These are phyloP conservation scores for Habroteleia sp. DNA, from an alignment of 2,888 invertebrate species.

Conservation along the genomic window DNA sequence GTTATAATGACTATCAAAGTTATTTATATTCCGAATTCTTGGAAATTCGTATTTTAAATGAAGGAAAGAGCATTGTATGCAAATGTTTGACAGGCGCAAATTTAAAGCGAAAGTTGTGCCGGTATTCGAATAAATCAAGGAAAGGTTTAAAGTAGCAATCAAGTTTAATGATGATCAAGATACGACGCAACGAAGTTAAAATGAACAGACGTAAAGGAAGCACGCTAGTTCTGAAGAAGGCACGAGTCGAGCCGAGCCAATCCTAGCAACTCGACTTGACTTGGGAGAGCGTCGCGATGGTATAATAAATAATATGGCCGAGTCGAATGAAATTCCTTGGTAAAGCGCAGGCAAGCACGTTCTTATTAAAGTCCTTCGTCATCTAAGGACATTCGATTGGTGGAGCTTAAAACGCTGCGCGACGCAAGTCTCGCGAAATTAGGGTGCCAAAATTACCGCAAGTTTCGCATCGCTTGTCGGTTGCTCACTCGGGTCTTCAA, in stretches of 20 bases:
- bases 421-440: slow-evolving; percentile 18
- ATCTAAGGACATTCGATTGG: slow-evolving; percentile 34
- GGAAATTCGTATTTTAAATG: slow-evolving; percentile 26
- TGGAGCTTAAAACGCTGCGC: slow-evolving; percentile 1
- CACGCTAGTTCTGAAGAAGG: slow-evolving; percentile 31
- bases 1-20: slow-evolving; percentile 15
- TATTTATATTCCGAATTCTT: slow-evolving; percentile 32
- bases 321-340: slow-evolving; percentile 45
- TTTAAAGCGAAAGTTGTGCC: slow-evolving; percentile 20
- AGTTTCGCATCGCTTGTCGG: slow-evolving; percentile 15
- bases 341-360: slow-evolving; percentile 7
- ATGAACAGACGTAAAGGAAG: slow-evolving; percentile 38
- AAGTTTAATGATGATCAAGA: slow-evolving; percentile 51
- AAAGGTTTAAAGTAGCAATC: slow-evolving; percentile 53
- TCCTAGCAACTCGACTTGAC: neutral
- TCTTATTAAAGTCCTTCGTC: slow-evolving; percentile 58
- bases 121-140: slow-evolving; percentile 40
- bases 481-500: slow-evolving; percentile 6
- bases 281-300: slow-evolving; percentile 12
- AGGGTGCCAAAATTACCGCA: slow-evolving; percentile 30
- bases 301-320: slow-evolving; percentile 45
- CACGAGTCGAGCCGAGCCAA: slow-evolving; percentile 11
- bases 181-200: slow-evolving; percentile 35
- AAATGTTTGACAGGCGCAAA: slow-evolving; percentile 39
- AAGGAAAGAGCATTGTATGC: slow-evolving; percentile 19